Evolutionary conservation across 2,113 vertebrate species (phyloP).

Genomic region (human): DNA sequence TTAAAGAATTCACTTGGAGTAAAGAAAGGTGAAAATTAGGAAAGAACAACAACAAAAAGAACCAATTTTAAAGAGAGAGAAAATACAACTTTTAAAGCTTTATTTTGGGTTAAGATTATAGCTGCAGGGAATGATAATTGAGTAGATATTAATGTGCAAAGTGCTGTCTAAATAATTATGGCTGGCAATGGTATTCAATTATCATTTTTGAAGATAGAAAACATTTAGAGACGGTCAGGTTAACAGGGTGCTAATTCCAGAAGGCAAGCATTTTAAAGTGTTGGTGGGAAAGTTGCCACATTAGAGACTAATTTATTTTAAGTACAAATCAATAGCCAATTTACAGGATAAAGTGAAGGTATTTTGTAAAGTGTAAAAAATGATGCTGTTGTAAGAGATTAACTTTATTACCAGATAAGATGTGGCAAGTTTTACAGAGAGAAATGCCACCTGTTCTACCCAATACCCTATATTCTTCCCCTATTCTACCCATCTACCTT

Average conservation of each 20-base stretch:
- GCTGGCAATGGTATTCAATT: not conserved
- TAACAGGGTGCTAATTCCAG: slow-evolving; percentile 26
- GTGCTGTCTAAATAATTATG: slow-evolving; percentile 16
- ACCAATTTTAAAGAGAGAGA: not conserved
- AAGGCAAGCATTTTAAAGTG: not conserved
- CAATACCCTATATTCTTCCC: too few species aligned
- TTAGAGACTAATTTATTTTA: slow-evolving; percentile 3
- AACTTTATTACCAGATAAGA: not conserved
- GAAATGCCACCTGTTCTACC: not conserved
- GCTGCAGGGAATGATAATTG: not conserved
- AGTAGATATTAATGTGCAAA: slow-evolving; percentile 38
- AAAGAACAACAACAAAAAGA: not conserved
- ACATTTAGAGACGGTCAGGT: not conserved
- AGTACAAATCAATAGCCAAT: slow-evolving; percentile 36
- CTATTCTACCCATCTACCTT: not conserved
- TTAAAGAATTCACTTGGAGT: not conserved
- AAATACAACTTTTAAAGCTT: not conserved
- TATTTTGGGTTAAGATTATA: not conserved
- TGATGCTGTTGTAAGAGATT: not conserved
- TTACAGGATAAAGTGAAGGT: not conserved
- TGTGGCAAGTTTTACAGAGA: not conserved
- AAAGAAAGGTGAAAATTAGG: not conserved
- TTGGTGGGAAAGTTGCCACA: not conserved
- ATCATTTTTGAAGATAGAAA: slow-evolving; percentile 6
- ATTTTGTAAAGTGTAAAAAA: not conserved